Percentiles rank a stretch among this genome's conserved stretches.
These are phyloP conservation scores for Drosophila ambigua DNA, from an alignment of 1,140 invertebrate genomes.

Conservation along the genomic window DNA sequence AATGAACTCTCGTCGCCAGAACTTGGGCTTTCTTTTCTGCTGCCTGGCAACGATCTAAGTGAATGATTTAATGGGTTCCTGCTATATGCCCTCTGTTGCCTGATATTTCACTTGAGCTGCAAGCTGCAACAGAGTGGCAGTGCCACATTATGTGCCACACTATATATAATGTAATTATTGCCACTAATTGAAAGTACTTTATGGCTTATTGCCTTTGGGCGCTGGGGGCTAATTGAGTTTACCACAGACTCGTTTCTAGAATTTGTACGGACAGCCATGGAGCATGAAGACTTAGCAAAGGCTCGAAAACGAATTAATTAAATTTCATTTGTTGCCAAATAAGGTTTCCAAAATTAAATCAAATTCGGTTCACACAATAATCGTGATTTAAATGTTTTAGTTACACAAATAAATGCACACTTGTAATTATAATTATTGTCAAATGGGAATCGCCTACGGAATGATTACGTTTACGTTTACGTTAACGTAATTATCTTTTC, in stretches of 20 bases:
- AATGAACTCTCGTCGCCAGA: constrained; percentile 27
- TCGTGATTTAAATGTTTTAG: not conserved
- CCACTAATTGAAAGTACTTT: constrained; percentile 38
- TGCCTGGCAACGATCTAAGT: constrained; percentile 2
- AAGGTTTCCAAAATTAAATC: too few species aligned
- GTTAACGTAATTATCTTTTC: not conserved
- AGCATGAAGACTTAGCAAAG: too few species aligned
- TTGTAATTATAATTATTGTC: too few species aligned
- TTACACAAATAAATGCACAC: too few species aligned
- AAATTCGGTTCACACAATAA: too few species aligned
- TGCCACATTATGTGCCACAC: too few species aligned
- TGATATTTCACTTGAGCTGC: not conserved
- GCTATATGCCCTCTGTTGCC: not conserved
- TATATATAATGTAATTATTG: constrained; percentile 18
- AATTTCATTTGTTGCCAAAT: too few species aligned
- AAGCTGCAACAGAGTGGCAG: not conserved
- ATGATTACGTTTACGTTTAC: too few species aligned
- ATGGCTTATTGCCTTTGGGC: constrained; percentile 10
- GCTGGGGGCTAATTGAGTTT: constrained; percentile 1
- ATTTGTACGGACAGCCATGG: too few species aligned
- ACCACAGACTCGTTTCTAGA: not conserved
- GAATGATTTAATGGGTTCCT: constrained; percentile 23
- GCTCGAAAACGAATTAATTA: too few species aligned
- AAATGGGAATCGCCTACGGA: too few species aligned
- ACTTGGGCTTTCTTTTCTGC: not conserved